These are phyloP conservation scores for Xanthostigma xanthostigma DNA, from an alignment of 2,888 invertebrate genomes.

Conservation along the genomic window DNA sequence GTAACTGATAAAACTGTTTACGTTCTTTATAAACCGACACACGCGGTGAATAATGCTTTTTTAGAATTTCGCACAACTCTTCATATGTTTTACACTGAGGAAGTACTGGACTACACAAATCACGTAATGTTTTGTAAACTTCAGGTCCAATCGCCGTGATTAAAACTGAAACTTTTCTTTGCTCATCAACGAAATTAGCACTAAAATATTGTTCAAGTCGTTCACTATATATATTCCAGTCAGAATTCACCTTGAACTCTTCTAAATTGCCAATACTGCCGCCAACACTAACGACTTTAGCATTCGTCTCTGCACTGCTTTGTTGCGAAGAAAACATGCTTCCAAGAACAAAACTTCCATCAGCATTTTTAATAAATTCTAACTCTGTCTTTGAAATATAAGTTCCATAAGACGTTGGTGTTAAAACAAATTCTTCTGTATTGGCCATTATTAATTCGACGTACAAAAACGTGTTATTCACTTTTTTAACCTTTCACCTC, in stretches of 20 bases:
- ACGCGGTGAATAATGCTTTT: slow-evolving; percentile 6
- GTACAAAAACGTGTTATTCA: no score
- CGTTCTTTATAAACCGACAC: slow-evolving; percentile 9
- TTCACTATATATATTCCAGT: slow-evolving; percentile 8
- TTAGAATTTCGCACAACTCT: slow-evolving; percentile 9
- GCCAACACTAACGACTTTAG: neutral
- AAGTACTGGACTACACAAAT: slow-evolving; percentile 13
- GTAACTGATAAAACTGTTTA: slow-evolving; percentile 7
- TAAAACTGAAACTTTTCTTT: slow-evolving; percentile 11
- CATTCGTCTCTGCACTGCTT: no score
- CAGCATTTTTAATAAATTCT: no score
- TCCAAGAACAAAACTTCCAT: no score
- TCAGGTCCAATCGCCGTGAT: slow-evolving; percentile 13
- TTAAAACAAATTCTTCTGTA: no score
- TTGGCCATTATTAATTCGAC: no score
- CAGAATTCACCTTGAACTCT: slow-evolving; percentile 4
- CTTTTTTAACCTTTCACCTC: no score
- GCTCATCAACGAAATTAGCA: slow-evolving; percentile 6
- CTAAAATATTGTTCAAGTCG: slow-evolving; percentile 8
- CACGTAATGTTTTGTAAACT: slow-evolving; percentile 13
- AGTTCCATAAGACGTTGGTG: no score
- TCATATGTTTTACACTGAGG: slow-evolving; percentile 14
- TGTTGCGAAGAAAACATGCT: no score
- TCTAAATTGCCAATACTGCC: slow-evolving; percentile 4
- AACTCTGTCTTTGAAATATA: no score